Percentiles rank a stretch among this genome's conserved stretches.
Conservation (phyloP, 2,797 vertebrate species). For the Ciconia nigra region DNA sequence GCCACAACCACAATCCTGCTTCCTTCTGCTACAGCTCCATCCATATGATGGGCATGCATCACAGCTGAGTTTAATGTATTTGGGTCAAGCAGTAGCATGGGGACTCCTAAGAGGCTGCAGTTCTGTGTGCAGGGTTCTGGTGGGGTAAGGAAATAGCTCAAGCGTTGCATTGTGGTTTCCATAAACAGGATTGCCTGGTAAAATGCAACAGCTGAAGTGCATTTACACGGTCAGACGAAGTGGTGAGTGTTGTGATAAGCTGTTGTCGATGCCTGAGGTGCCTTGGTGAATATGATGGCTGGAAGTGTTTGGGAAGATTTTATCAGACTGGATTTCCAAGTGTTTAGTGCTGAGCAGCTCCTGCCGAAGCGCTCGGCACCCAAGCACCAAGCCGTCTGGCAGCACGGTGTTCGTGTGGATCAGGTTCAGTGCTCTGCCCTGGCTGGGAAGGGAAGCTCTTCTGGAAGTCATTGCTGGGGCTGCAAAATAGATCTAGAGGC, state of each 20-base stretch:
- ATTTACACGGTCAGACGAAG: neutral
- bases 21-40: neutral
- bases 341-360: neutral
- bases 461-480: neutral
- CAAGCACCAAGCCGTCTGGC: neutral
- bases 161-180: neutral
- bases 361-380: neutral
- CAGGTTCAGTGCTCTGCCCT: neutral
- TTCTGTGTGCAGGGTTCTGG: neutral
- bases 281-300: neutral
- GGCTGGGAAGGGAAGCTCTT: neutral
- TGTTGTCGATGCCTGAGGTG: neutral
- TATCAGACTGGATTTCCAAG: neutral
- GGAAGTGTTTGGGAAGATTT: neutral
- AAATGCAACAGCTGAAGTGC: neutral
- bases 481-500: neutral
- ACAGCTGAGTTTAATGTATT: neutral
- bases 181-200: neutral
- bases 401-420: neutral
- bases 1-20: neutral
- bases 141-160: neutral
- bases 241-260: neutral
- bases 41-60: accelerated
- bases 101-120: neutral
- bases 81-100: neutral